Evolutionary conservation across 92 coral and sea anemone species (phyloP).

Genomic region (Paragorgia papillata): DNA sequence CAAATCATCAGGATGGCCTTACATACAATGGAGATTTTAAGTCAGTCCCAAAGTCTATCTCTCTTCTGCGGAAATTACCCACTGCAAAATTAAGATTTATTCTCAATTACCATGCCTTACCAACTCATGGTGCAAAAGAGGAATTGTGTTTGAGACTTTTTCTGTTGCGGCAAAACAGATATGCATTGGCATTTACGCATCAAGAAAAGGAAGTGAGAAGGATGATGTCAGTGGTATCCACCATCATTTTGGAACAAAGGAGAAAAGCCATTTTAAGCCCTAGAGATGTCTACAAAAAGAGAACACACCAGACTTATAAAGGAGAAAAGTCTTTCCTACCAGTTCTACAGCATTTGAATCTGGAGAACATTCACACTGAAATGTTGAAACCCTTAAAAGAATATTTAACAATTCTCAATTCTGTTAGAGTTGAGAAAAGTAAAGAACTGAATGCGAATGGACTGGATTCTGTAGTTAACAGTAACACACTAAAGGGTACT

Average conservation of each 20-base stretch:
- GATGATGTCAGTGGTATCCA: background rate
- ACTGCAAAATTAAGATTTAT: conserved; percentile 60
- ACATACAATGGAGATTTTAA: conserved; percentile 47
- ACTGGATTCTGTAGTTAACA: too few relatives aligned
- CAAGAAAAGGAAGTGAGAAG: conserved; percentile 3
- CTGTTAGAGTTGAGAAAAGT: too few relatives aligned
- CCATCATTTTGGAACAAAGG: conserved; percentile 12
- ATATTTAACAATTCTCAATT: too few relatives aligned
- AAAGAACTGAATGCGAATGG: too few relatives aligned
- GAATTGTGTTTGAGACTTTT: conserved; percentile 56
- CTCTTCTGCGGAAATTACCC: conserved; percentile 56
- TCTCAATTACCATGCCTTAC: conserved; percentile 46
- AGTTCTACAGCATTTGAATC: background rate
- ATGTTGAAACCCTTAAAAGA: too few relatives aligned
- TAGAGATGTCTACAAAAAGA: background rate
- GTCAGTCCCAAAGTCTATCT: conserved; percentile 56
- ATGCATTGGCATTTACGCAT: conserved; percentile 2
- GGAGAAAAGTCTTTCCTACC: conserved; percentile 18
- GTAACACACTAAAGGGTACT: too few relatives aligned
- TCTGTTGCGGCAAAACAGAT: conserved; percentile 15
- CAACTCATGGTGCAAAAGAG: conserved; percentile 59
- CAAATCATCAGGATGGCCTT: conserved; percentile 25
- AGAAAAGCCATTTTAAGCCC: conserved; percentile 10
- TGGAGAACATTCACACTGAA: conserved; percentile 37
- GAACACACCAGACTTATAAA: conserved; percentile 25